Conservation (phyloP, 1,140 invertebrate species). For the Myzus persicae region DNA sequence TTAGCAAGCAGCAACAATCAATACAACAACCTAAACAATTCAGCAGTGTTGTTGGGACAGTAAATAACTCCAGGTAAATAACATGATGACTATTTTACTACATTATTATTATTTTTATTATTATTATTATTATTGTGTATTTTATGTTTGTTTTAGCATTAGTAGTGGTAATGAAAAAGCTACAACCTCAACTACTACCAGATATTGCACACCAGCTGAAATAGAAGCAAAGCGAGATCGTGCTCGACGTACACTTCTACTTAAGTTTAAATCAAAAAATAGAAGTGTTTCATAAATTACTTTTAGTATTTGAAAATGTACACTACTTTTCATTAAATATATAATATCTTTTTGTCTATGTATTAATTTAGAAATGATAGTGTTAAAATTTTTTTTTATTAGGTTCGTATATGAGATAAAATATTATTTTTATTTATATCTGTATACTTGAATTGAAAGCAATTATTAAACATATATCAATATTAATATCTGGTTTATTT, state of each 20-base stretch:
- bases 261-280: slow-evolving; percentile 45
- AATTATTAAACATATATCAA: not conserved
- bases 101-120: not conserved
- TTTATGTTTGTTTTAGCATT: not conserved
- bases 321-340: not conserved
- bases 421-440: not conserved
- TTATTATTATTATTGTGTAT: not conserved
- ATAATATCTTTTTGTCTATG: not conserved
- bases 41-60: not conserved
- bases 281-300: not conserved
- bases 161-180: not conserved
- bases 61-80: not conserved
- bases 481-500: not conserved
- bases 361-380: not conserved
- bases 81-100: not conserved
- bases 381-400: not conserved
- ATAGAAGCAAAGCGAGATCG: slow-evolving; percentile 28
- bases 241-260: not conserved
- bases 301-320: not conserved
- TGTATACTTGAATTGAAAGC: not conserved
- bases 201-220: slow-evolving; percentile 38
- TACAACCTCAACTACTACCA: not conserved
- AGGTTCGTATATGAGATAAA: not conserved
- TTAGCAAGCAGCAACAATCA: not conserved
- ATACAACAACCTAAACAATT: not conserved